A percentile compares a stretch with the other conserved stretches of the same genome.
phyloP scores from a whole-genome alignment of 2,888 invertebrate species.

The Polylopha cassiicola region DNA sequence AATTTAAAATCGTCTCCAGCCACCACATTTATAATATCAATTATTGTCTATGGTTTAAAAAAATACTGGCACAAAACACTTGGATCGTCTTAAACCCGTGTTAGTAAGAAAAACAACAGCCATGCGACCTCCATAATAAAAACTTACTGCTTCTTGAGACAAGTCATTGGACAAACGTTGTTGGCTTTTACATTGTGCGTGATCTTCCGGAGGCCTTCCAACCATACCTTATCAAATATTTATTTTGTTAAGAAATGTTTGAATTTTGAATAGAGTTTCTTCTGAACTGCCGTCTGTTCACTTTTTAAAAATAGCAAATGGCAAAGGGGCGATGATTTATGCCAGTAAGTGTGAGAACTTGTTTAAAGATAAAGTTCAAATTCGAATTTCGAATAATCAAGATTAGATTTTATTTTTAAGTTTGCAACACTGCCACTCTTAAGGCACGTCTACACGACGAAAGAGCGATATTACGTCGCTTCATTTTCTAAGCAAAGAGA shows the following conservation, averaged over 20 bases:
- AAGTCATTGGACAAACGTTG: constrained; percentile 99
- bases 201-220: constrained; percentile 94
- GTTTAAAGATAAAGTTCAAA: no score
- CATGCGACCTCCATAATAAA: constrained; percentile 13
- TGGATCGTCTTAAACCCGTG: constrained; percentile 8
- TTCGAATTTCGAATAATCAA: no score
- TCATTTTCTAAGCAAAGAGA: no score
- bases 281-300: constrained; percentile 8
- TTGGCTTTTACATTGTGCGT: constrained; percentile 99
- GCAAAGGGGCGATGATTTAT: constrained; percentile 17
- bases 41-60: no score
- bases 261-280: constrained; percentile 13
- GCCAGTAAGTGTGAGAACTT: constrained; percentile 1
- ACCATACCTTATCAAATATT: constrained; percentile 87
- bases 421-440: no score
- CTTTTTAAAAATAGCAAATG: no score
- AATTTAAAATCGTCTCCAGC: no score
- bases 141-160: constrained; percentile 99
- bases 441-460: no score
- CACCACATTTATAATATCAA: no score
- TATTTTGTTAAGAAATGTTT: constrained; percentile 7
- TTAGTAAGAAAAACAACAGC: constrained; percentile 14
- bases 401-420: no score
- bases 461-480: no score
- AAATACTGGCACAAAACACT: no score